Base-by-base conservation (phyloP, 2,888 invertebrate genomes). In the Mythimna vitellina region DNA sequence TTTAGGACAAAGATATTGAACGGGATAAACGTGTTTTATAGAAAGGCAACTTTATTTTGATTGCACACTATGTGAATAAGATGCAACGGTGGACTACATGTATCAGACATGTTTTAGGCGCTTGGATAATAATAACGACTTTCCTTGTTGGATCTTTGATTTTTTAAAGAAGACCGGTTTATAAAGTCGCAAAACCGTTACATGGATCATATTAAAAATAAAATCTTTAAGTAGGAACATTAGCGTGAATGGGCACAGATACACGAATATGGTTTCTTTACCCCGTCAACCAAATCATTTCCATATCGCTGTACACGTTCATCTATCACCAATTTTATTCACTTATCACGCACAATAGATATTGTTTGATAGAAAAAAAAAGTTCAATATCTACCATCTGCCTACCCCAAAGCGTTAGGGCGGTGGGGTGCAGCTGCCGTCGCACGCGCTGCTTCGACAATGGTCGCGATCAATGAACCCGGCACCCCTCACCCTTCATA, bases 381-480 rank as follows among this genome's bases (percentile, higher is more conserved):
- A 80, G 80, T 86, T 83, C 79, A 80, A 82, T 86, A 83, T 83
- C 76, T 89, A 90, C 92, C 95, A 95, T 94, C 94, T 95, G 94
- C 93, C 90, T 88, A 88, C 90, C 89, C 88, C 85, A 84, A 86
- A 78, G 85, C 87, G 84, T 87, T 87, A 90, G 90, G 91, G 92
- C 90, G 91, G 88, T 82, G 88, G 86, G 82, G 86, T 83, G 91
- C 96, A 96, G 96, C 96, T 96, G 95, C 89, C 94, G 83, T 75
- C 94, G 95, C 95, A 94, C 95, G 95, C 95, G 95, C 93, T 92
- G 86, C 80, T 83, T 88, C 83, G 80, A 94, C 95, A 95, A 94
- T 93, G 89, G 90, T 86, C 82, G 88, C 94, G 96, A 95, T 91
- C 96, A 94, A 93, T 95, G 96, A 96, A 95, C 96, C 90, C 94